A percentile compares a stretch with the other conserved stretches of the same genome.
phyloP scores from a whole-genome alignment of 2,797 vertebrate species.

The Xiphorhynchus erythropygius region DNA sequence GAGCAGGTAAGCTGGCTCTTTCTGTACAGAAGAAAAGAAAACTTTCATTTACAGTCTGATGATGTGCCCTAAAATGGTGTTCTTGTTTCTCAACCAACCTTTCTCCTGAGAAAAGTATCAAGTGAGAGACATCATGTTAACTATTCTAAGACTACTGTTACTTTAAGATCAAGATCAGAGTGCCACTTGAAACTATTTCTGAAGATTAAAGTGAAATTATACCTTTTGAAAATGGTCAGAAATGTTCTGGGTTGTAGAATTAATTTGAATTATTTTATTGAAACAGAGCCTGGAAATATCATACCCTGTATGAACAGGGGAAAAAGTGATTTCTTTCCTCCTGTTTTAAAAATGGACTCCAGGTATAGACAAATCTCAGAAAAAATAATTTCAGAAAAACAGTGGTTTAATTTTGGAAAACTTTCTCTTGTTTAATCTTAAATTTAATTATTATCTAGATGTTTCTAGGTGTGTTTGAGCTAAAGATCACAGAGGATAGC shows the following conservation, averaged over 20 bases:
- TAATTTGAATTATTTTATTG: neutral
- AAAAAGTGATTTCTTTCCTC: neutral
- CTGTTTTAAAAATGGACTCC: neutral
- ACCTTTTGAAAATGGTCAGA: neutral
- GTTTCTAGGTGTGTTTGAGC: neutral
- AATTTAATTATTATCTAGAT: neutral
- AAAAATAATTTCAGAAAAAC: neutral
- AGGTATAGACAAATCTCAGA: neutral
- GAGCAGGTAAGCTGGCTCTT: neutral
- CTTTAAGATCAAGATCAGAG: neutral
- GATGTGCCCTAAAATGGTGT: neutral
- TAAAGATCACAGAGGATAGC: neutral
- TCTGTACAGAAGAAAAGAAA: neutral
- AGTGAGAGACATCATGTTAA: neutral
- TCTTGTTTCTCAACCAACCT: neutral
- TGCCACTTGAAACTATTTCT: neutral
- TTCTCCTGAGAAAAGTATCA: neutral
- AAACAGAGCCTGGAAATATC: neutral
- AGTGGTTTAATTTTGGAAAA: neutral
- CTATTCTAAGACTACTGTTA: neutral
- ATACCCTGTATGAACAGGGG: neutral
- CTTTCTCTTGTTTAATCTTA: neutral
- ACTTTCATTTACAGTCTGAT: neutral
- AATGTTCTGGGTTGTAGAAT: neutral
- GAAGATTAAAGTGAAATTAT: neutral